Conservation (phyloP, 53 echinoderm and acorn worm species). For the Apostichopus leukothele region DNA sequence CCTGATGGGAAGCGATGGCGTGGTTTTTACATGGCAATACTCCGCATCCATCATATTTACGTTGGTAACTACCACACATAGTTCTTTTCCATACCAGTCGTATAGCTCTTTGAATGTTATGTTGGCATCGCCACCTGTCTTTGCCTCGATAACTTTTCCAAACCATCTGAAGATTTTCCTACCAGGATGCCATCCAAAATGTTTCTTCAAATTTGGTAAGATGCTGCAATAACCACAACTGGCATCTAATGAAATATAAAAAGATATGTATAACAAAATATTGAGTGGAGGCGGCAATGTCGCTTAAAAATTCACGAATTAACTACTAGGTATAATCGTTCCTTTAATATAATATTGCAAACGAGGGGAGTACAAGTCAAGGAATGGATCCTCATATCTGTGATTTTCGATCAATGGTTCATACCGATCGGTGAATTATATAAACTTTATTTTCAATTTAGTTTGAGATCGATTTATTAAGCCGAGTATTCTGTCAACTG, state of each 20-base stretch:
- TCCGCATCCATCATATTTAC: constrained; percentile 84
- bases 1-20: constrained; percentile 82
- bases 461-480: too few relatives aligned
- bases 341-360: too few relatives aligned
- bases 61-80: constrained; percentile 91
- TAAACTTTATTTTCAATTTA: too few relatives aligned
- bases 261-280: too few relatives aligned
- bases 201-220: constrained; percentile 71
- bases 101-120: constrained; percentile 82
- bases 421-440: too few relatives aligned
- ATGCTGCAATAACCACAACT: constrained; percentile 74
- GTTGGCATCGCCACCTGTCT: constrained; percentile 62
- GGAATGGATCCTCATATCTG: too few relatives aligned
- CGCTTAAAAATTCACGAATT: too few relatives aligned
- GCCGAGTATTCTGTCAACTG: too few relatives aligned
- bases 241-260: constrained; percentile 53
- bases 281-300: too few relatives aligned
- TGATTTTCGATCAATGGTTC: too few relatives aligned
- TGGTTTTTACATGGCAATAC: constrained; percentile 95
- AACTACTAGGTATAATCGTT: too few relatives aligned
- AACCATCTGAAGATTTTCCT: constrained; percentile 74
- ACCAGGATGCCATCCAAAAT: constrained; percentile 96
- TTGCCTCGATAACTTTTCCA: constrained; percentile 71
- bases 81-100: constrained; percentile 54
- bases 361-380: too few relatives aligned